Conservation (phyloP, 2,797 vertebrate species). For the Somateria mollissima region DNA sequence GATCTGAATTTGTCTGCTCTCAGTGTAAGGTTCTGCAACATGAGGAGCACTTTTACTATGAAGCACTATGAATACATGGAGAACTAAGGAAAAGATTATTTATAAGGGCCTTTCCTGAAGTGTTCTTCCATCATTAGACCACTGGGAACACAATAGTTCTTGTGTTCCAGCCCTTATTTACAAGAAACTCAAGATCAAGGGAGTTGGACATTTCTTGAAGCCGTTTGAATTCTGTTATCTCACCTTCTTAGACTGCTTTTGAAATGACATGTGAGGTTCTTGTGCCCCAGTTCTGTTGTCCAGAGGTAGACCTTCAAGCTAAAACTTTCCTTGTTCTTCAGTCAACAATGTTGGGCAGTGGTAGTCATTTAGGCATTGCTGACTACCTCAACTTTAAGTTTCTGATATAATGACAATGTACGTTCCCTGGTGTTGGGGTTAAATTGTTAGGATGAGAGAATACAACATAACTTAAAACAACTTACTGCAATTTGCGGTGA, state of each 20-base stretch:
- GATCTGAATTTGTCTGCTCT: neutral
- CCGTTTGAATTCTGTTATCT: neutral
- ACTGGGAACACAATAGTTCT: neutral
- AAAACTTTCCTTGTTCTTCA: neutral
- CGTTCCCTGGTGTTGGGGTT: neutral
- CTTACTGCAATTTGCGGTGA: neutral
- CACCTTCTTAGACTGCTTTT: neutral
- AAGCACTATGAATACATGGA: neutral
- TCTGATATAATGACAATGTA: neutral
- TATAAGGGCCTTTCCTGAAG: neutral
- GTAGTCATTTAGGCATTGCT: neutral
- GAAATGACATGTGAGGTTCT: neutral
- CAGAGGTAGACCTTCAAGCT: neutral
- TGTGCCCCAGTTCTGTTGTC: neutral
- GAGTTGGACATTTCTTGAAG: neutral
- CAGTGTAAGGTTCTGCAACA: rapidly evolving
- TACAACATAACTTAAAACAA: neutral
- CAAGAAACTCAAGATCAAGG: neutral
- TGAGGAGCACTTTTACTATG: neutral
- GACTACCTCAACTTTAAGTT: neutral
- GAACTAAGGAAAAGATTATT: neutral
- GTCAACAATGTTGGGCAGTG: rapidly evolving
- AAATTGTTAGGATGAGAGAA: neutral
- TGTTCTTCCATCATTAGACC: neutral
- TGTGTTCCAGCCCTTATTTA: neutral